Percentiles rank a stretch among this genome's conserved stretches.
These are phyloP conservation scores for Coenonympha glycerion DNA, from an alignment of 2,888 invertebrate genomes.

Conservation along the genomic window DNA sequence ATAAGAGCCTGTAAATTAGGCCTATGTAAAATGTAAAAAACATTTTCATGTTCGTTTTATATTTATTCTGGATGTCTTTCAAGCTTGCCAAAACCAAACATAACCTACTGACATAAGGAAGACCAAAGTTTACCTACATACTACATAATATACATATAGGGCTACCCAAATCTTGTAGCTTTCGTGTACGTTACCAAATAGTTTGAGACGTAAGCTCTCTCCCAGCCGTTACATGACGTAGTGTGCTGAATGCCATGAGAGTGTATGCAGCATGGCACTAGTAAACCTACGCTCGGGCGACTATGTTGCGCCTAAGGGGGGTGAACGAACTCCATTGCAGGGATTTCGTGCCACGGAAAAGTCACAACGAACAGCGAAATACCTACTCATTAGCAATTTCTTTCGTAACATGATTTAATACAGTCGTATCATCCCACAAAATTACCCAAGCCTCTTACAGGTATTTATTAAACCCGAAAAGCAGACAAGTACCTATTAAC, in stretches of 20 bases:
- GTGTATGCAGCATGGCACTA: neutral
- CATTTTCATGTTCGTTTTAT: too few relatives aligned
- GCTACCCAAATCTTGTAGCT: too few relatives aligned
- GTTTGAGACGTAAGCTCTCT: too few relatives aligned
- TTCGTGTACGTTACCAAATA: too few relatives aligned
- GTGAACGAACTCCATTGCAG: neutral
- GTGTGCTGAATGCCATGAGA: too few relatives aligned
- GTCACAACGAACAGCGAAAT: neutral
- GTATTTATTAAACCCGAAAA: constrained; percentile 1
- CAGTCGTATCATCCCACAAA: neutral
- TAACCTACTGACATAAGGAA: too few relatives aligned
- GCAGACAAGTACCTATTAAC: constrained; percentile 5
- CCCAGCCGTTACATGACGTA: neutral
- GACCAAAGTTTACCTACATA: too few relatives aligned
- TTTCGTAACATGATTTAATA: constrained; percentile 24
- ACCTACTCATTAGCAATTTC: constrained; percentile 30
- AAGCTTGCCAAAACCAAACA: too few relatives aligned
- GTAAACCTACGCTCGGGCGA: neutral
- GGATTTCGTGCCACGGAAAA: neutral
- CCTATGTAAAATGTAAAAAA: too few relatives aligned
- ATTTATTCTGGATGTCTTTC: too few relatives aligned
- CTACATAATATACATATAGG: too few relatives aligned
- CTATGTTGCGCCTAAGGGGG: neutral
- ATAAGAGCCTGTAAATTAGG: too few relatives aligned
- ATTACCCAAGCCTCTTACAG: neutral